Evolutionary conservation across 37 sponge, comb jelly and placozoan genomes (phyloP).

Genomic region (Chondrilla cf. caribensis): DNA sequence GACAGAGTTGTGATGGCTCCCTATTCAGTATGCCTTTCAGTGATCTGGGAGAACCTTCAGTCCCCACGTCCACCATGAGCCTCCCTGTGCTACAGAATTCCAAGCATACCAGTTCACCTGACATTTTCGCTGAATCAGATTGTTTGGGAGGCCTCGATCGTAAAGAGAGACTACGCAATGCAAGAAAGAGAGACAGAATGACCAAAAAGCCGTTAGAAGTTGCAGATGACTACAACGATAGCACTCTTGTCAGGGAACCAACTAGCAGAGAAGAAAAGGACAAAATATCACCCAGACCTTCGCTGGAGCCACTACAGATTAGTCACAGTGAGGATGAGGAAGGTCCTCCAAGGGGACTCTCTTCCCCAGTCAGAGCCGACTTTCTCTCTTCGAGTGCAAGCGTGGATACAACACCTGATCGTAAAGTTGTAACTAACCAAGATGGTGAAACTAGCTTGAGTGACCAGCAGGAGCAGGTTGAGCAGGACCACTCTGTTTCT

Average conservation of each 20-base stretch:
- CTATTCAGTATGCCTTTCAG: too few species aligned
- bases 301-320: background rate
- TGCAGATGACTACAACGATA: background rate
- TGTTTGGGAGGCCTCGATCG: background rate
- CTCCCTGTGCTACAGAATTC: background rate
- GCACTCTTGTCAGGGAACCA: too few species aligned
- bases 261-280: background rate
- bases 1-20: too few species aligned
- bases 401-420: background rate
- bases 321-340: background rate
- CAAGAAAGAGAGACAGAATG: background rate
- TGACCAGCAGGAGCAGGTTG: background rate
- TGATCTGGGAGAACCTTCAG: too few species aligned
- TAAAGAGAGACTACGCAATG: slow-evolving; percentile 1
- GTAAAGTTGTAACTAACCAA: background rate
- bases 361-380: background rate
- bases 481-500: background rate
- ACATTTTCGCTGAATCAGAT: background rate
- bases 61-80: background rate
- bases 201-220: background rate
- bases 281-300: background rate
- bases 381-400: background rate
- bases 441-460: background rate
- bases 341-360: too few species aligned
- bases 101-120: background rate